Base-by-base conservation (phyloP, 2,797 vertebrate genomes). In the Chiroxiphia lanceolata region DNA sequence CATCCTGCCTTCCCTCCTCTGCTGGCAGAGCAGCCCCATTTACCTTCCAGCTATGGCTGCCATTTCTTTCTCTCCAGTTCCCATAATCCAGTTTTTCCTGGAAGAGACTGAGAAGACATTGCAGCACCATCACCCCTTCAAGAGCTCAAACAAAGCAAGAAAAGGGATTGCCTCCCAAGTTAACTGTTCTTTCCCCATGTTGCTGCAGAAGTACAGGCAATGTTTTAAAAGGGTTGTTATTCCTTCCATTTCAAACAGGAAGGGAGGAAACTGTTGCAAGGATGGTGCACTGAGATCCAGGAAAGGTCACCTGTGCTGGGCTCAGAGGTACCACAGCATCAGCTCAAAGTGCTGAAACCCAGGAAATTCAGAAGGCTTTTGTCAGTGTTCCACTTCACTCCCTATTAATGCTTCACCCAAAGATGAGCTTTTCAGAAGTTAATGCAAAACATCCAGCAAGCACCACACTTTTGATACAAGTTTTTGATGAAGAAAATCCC, bases 21-120 rank as follows among this genome's bases (percentile, higher is more conserved):
- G 7, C 48, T 36, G 20, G 34, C n/a, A 68, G n/a, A 68, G 78
- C 1, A 0, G 18, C 21, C 10, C 47, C 0, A 0, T 34, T 45
- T 47, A 81, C 38, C 44, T 67, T 34, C 27, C 13, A 47, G 10
- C 54, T 47, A 2, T 1, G 6, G 56, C 61, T 63, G 23, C 25
- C 1, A 0, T 44, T 61, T 38, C 21, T 42, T 75, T 75, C 31
- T 68, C 68, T 44, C 57, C 81, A 56, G 40, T 56, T 60, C n/a
- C 27, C 25, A 27, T 11, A n/a, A 44, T 29, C 27, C 71, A 45
- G 7, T 47, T 68, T 40, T 15, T 53, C 47, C 76, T 61, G 76
- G 59, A n/a, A 48, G 51, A 40, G 31, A 4, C 45, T 31, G 10
- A 23, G 31, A 11, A 22, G 23, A 6, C 33, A 1, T 2, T 48